Base-by-base conservation (phyloP, 2,113 vertebrate genomes). In the Microcebus griseorufus region DNA sequence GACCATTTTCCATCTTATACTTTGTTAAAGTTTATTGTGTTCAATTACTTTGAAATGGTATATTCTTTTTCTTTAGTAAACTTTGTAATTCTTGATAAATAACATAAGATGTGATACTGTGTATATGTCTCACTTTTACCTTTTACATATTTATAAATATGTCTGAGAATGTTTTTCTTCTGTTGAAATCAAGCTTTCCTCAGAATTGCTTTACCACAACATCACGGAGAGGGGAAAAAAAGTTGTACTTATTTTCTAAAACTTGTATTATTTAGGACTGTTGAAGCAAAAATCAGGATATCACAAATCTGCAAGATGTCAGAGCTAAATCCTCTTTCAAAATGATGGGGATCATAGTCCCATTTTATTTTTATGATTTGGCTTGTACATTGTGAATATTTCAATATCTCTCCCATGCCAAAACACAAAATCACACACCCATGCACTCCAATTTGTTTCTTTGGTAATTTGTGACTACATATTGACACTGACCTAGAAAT, bases 331-430 rank as follows among this genome's bases (percentile, higher is more conserved):
- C 79, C 90, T 64, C 42, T 93, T 95, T 94, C 83, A 93, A 58
- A 93, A 96, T 87, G 96, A 97, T 94, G 87, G 93, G 93, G 55
- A 87, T 97, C 78, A 25, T 90, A 88, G 69, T 97, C 88, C 69
- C 45, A 88, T 92, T 97, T 95, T 96, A 87, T 94, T 97, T 97
- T 97, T 95, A 95, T 95, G 96, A 96, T 96, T 91, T 96, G 95
- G 96, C 89, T 90, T 97, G n/a, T 89, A 82, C 37, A 10, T 85
- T 75, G 51, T 48, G 86, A 96, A 73, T 83, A 85, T 94, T 79
- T 97, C 81, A 80, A 4, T 70, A 11, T 64, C 70, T 48, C 29
- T 88, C 48, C 62, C 23, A 23, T 94, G 89, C 95, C 88, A 96
- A 81, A 90, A 95, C 84, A 96, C 72, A 94, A 65, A 42, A 79